These are phyloP conservation scores for Pseudorhombus dupliciocellatus DNA, from an alignment of 2,113 vertebrate genomes.

Conservation along the genomic window DNA sequence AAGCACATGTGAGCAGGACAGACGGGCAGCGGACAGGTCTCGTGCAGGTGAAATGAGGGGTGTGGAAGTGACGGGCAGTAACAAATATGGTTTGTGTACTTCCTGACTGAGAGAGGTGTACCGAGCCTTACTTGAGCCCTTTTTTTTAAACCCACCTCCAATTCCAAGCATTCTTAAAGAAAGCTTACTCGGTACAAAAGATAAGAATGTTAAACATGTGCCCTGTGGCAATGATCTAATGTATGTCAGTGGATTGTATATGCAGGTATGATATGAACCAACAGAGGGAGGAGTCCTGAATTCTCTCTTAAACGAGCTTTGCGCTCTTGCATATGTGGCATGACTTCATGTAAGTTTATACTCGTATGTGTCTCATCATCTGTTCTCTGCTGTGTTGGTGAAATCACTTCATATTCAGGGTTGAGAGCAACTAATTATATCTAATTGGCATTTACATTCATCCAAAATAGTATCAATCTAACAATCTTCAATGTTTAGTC, in stretches of 20 bases:
- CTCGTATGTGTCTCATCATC: slow-evolving; percentile 41
- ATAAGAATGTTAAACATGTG: slow-evolving; percentile 46
- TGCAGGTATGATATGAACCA: slow-evolving; percentile 31
- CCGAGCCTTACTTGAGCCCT: slow-evolving; percentile 66
- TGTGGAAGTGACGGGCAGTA: slow-evolving; percentile 40
- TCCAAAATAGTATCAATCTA: slow-evolving; percentile 21
- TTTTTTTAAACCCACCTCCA: slow-evolving; percentile 38
- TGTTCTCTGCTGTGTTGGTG: slow-evolving; percentile 39
- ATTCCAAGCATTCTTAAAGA: slow-evolving; percentile 35
- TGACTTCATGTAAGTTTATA: slow-evolving; percentile 64
- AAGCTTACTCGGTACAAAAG: slow-evolving; percentile 36
- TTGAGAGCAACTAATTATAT: slow-evolving; percentile 16
- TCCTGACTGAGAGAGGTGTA: slow-evolving; percentile 26
- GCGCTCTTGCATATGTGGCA: slow-evolving; percentile 50
- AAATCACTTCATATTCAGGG: slow-evolving; percentile 41
- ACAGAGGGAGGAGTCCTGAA: slow-evolving; percentile 10
- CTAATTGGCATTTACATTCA: slow-evolving; percentile 33
- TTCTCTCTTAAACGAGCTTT: slow-evolving; percentile 24
- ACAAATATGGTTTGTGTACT: slow-evolving; percentile 31
- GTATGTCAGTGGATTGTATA: slow-evolving; percentile 54
- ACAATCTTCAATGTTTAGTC: slow-evolving; percentile 14
- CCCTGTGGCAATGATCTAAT: slow-evolving; percentile 68
- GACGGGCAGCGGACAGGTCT: slow-evolving; percentile 46
- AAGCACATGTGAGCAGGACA: slow-evolving; percentile 53
- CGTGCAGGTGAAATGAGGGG: slow-evolving; percentile 30